These are phyloP conservation scores for Eulemur rubriventer DNA, from an alignment of 2,797 vertebrate genomes.

Conservation along the genomic window DNA sequence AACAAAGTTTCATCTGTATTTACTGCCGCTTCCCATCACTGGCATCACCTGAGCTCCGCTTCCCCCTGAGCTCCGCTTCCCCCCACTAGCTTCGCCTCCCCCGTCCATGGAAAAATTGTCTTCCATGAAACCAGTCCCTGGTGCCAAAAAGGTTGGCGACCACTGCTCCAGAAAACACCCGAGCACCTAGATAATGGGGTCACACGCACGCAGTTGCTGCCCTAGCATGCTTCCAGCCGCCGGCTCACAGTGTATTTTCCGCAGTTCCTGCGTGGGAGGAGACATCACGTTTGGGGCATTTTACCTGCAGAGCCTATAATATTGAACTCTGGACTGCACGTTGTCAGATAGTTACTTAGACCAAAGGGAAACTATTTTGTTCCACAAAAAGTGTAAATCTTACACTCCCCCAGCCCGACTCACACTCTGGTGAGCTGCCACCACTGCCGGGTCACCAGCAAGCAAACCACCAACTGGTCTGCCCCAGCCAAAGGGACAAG, in stretches of 20 bases:
- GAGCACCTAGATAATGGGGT: neutral
- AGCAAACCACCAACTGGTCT: neutral
- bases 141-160: no score
- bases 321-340: neutral
- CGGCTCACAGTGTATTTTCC: accelerated
- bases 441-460: neutral
- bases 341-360: neutral
- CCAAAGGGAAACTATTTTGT: neutral
- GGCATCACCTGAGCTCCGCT: no score
- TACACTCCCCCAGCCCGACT: neutral
- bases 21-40: no score
- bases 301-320: neutral
- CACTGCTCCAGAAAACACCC: neutral
- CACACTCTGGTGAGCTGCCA: neutral
- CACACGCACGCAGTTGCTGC: neutral
- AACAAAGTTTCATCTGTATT: no score
- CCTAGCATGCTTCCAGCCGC: neutral
- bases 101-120: no score
- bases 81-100: no score
- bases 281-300: neutral
- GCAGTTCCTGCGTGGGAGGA: neutral
- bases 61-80: no score
- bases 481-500: neutral
- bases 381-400: neutral
- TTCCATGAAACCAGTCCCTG: no score